These are phyloP conservation scores for Nanorana parkeri DNA, from an alignment of 2,113 vertebrate genomes.

Conservation along the genomic window DNA sequence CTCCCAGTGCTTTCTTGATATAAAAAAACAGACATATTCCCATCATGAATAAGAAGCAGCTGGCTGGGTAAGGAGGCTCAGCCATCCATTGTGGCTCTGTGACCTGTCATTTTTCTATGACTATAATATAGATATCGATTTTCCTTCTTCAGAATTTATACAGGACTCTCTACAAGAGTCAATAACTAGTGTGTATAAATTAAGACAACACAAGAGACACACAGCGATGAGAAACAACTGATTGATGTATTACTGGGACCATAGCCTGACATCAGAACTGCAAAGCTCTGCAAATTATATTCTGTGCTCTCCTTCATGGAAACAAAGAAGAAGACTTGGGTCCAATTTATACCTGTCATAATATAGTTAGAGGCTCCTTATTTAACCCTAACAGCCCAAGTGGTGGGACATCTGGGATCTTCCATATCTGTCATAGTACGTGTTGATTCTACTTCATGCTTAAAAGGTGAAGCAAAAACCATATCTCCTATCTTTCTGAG, in stretches of 20 bases:
- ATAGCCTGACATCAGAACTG: slow-evolving; percentile 8
- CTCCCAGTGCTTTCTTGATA: not conserved
- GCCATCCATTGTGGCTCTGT: slow-evolving; percentile 38
- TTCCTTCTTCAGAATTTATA: slow-evolving; percentile 46
- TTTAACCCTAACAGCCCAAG: not conserved
- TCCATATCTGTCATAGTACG: not conserved
- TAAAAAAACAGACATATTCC: slow-evolving; percentile 6
- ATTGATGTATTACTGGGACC: not conserved
- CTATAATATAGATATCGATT: slow-evolving; percentile 52
- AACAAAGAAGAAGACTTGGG: not conserved
- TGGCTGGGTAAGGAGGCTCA: not conserved
- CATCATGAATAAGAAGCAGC: slow-evolving; percentile 11
- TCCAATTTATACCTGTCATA: not conserved
- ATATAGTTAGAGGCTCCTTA: not conserved
- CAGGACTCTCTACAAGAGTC: slow-evolving; percentile 34
- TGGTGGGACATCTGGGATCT: not conserved
- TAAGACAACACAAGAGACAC: slow-evolving; percentile 50
- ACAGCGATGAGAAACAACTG: slow-evolving; percentile 29
- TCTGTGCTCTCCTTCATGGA: not conserved
- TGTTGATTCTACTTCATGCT: not conserved
- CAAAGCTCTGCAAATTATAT: not conserved
- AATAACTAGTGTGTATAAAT: slow-evolving; percentile 52
- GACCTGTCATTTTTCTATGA: slow-evolving; percentile 46
- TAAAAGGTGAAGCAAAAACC: no score
- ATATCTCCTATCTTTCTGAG: no score